Conservation (phyloP, 2,888 invertebrate species). For the Drosophila seclusa region DNA sequence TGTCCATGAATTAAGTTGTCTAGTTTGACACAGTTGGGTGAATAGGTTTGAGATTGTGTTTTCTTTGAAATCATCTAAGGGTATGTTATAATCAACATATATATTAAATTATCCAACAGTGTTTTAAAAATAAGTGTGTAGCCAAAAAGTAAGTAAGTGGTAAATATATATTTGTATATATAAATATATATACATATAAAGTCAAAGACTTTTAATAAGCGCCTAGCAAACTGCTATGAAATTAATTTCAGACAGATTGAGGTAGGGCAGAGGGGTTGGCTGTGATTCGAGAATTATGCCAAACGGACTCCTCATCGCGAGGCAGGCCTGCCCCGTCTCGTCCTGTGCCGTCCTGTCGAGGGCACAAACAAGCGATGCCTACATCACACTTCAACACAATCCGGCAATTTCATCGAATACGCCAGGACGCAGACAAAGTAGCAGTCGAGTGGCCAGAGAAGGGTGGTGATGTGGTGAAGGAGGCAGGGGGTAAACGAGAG, state of each 20-base stretch:
- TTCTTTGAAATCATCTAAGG: no score
- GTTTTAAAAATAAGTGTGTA: neutral
- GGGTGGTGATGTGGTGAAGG: neutral
- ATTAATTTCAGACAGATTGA: slow-evolving; percentile 46
- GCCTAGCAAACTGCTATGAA: slow-evolving; percentile 39
- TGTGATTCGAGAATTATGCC: slow-evolving; percentile 61
- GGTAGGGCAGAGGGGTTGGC: neutral
- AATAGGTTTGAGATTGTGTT: neutral
- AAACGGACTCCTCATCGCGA: slow-evolving; percentile 44
- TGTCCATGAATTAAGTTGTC: neutral
- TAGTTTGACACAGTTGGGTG: neutral
- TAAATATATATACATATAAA: neutral
- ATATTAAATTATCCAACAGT: neutral
- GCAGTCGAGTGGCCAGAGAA: slow-evolving; percentile 2
- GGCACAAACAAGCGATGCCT: slow-evolving; percentile 82
- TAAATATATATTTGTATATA: slow-evolving; percentile 28
- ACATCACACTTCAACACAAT: slow-evolving; percentile 84
- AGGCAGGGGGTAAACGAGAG: neutral
- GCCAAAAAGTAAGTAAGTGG: neutral
- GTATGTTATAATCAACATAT: neutral
- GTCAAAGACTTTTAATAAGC: slow-evolving; percentile 45
- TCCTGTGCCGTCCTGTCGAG: slow-evolving; percentile 45
- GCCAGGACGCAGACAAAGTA: slow-evolving; percentile 44
- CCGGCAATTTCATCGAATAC: slow-evolving; percentile 83
- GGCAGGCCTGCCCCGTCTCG: slow-evolving; percentile 6